These are phyloP conservation scores for Aphyosemion australe DNA, from an alignment of 2,113 vertebrate genomes.

Conservation along the genomic window DNA sequence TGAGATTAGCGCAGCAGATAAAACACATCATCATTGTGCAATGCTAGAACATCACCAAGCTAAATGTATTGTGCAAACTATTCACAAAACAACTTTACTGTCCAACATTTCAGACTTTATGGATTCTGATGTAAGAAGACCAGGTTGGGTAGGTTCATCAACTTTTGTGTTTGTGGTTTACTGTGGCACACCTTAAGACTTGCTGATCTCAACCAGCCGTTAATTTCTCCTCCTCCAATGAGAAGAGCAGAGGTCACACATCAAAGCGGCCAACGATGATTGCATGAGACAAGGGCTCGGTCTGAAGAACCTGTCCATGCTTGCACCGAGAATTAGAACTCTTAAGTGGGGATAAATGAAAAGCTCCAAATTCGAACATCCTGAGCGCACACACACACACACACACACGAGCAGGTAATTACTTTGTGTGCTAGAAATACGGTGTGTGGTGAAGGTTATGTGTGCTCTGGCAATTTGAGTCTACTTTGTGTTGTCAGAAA, in stretches of 20 bases:
- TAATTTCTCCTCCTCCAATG: conserved; percentile 48
- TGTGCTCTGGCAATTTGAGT: background rate
- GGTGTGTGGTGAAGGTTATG: background rate
- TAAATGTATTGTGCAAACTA: too few relatives aligned
- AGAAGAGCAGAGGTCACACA: conserved; percentile 65
- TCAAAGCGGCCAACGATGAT: conserved; percentile 70
- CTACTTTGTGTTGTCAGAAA: background rate
- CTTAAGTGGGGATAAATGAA: conserved; percentile 59
- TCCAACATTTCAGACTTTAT: too few relatives aligned
- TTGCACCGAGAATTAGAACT: conserved; percentile 64
- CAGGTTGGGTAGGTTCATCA: background rate
- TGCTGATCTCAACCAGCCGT: conserved; percentile 32
- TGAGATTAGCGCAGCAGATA: too few relatives aligned
- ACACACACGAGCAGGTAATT: conserved; percentile 6
- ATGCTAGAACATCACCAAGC: too few relatives aligned
- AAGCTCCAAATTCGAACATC: conserved; percentile 41
- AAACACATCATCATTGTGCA: too few relatives aligned
- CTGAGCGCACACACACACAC: conserved; percentile 13
- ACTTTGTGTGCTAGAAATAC: background rate
- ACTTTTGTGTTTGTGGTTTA: conserved; percentile 1
- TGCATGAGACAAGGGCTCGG: conserved; percentile 52
- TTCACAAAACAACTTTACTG: too few relatives aligned
- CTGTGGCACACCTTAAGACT: conserved; percentile 19
- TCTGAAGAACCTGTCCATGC: conserved; percentile 65
- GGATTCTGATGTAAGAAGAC: background rate